Evolutionary conservation across 2,113 vertebrate genomes (phyloP).

Genomic region (Anhinga rufa): DNA sequence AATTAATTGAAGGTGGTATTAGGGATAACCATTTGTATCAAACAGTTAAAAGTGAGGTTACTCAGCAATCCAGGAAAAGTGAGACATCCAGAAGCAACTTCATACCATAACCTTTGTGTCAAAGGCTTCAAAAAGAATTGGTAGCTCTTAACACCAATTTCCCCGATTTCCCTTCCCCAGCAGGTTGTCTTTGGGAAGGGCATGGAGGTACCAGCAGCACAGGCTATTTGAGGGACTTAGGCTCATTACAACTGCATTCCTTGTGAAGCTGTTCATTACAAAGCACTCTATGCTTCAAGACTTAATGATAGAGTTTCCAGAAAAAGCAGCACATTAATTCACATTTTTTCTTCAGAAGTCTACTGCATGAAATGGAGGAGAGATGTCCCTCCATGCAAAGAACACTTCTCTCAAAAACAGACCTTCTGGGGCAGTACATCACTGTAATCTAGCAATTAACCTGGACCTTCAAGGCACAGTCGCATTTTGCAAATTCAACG

Average conservation of each 20-base stretch:
- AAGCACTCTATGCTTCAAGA: too few relatives aligned
- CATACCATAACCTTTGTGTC: background rate
- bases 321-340: background rate
- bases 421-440: background rate
- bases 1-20: background rate
- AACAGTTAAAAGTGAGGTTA: background rate
- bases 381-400: background rate
- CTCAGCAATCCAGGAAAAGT: background rate
- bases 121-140: background rate
- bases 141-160: background rate
- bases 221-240: accelerated
- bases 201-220: background rate
- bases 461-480: background rate
- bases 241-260: background rate
- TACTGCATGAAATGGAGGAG: background rate
- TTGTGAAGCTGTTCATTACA: background rate
- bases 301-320: background rate
- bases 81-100: background rate
- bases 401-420: background rate
- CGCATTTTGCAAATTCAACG: background rate
- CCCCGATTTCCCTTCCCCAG: background rate
- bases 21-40: background rate
- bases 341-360: background rate
- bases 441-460: background rate
- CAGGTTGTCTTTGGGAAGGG: background rate